Evolutionary conservation across 2,888 invertebrate species (phyloP), one percentile per base, ranked within the genome.

Genomic region (Yponomeuta evonymella): DNA sequence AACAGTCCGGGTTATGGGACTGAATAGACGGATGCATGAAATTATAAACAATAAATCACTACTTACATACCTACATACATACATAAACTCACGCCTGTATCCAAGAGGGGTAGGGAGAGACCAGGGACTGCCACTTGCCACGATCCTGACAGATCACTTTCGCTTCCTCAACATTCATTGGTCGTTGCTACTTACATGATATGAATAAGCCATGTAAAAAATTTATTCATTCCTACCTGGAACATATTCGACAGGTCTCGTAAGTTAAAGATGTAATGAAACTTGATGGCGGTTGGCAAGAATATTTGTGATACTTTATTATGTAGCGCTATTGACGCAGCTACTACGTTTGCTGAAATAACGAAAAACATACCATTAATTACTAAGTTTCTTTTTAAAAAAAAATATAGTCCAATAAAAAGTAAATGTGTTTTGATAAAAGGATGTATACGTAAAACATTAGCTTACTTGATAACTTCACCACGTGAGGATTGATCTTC

Each of bases 191-290:
- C 23, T 23, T 23, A 23, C 23, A 23, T 23, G 23, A 23, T 23
- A 23, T 23, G 1, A 23, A 23, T 23, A 23, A 23, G 23, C 23
- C 23, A 1, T 23, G 23, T 23, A 23, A 23, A 58, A 15, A 1
- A 58, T 15, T 58, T 0, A 58, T 58, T 3, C 2, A 6, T 62
- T 43, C 30, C 78, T 91, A 96, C 97, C 95, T 98, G 97, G 84
- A 98, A 99, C 71, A 98, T 95, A 84, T 98, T 98, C 3, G 98
- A 98, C 71, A 99, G 94, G 85, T 99, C 99, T 72, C 99, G 93
- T 72, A 99, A 93, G 91, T 99, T 99, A 87, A 99, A 99, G 78
- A 98, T 96, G 81, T 99, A 99, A 86, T 99, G 99, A 79, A 98
- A 99, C 87, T 99, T 99, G 70, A 97, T 96, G 2, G 98, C 98